phyloP scores from a whole-genome alignment of 2,113 vertebrate species.

The Calyptomena viridis region DNA sequence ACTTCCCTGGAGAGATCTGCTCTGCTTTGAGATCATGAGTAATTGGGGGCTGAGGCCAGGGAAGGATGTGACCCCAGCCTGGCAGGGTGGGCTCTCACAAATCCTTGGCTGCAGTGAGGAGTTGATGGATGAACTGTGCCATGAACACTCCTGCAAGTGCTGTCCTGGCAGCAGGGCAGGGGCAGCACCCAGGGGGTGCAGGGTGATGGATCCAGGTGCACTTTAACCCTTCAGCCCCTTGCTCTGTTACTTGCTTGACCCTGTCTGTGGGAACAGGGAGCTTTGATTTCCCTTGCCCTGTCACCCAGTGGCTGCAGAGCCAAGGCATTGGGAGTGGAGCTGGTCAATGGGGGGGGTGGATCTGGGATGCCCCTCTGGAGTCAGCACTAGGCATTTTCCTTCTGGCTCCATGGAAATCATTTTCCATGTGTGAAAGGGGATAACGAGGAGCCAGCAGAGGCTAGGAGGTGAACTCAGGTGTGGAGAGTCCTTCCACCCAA shows the following conservation, averaged over 20 bases:
- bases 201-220: too few relatives aligned
- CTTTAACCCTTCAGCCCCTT: not conserved
- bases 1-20: not conserved
- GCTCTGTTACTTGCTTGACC: not conserved
- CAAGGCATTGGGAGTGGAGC: too few relatives aligned
- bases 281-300: not conserved
- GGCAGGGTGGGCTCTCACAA: rapidly evolving
- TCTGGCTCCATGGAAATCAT: not conserved
- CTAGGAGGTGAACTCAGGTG: not conserved
- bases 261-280: not conserved
- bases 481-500: not conserved
- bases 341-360: rapidly evolving
- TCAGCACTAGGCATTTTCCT: not conserved
- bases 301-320: not conserved
- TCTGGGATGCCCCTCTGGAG: not conserved
- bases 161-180: not conserved
- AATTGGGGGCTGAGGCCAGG: not conserved
- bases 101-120: not conserved
- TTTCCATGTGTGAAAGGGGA: not conserved
- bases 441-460: not conserved
- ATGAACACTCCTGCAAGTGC: rapidly evolving
- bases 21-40: not conserved
- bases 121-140: not conserved
- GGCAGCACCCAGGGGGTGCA: not conserved
- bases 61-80: too few relatives aligned